These are phyloP conservation scores for Napeogenes inachia DNA, from an alignment of 2,888 invertebrate genomes.

Conservation along the genomic window DNA sequence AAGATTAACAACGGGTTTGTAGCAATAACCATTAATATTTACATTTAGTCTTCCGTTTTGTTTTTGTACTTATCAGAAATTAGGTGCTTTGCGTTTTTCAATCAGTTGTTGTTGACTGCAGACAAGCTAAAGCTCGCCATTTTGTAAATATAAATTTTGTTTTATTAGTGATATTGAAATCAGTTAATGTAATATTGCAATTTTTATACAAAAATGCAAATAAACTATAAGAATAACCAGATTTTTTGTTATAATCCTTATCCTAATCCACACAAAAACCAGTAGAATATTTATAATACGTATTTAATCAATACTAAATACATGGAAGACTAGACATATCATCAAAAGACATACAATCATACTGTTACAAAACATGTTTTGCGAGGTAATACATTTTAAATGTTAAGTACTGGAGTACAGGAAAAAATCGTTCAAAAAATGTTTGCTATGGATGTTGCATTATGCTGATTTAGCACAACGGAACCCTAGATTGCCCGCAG, in stretches of 20 bases:
- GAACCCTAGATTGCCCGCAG: constrained; percentile 95
- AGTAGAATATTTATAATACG: neutral
- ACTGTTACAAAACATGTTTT: constrained; percentile 5
- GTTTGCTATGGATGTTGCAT: constrained; percentile 18
- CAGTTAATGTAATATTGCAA: constrained; percentile 69
- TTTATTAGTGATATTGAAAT: constrained; percentile 58
- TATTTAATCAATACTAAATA: constrained; percentile 3
- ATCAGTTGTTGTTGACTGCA: constrained; percentile 43
- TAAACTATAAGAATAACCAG: constrained; percentile 57
- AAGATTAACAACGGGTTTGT: constrained; percentile 57
- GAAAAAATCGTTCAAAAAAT: constrained; percentile 12
- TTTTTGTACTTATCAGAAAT: constrained; percentile 66
- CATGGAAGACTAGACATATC: constrained; percentile 22
- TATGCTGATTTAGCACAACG: constrained; percentile 84
- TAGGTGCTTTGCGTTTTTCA: constrained; percentile 58
- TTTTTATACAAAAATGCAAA: constrained; percentile 76
- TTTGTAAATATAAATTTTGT: constrained; percentile 62
- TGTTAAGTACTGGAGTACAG: constrained; percentile 20
- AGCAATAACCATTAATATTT: constrained; percentile 57
- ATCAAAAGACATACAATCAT: constrained; percentile 1
- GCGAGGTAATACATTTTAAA: constrained; percentile 1
- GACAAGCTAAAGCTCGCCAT: constrained; percentile 60
- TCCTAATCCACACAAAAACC: neutral
- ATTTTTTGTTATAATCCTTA: constrained; percentile 26
- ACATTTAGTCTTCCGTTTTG: constrained; percentile 66